Percentiles rank a stretch among this genome's conserved stretches.
Conservation (phyloP, 2,113 vertebrate genomes). For the Pteruthius melanotis region DNA sequence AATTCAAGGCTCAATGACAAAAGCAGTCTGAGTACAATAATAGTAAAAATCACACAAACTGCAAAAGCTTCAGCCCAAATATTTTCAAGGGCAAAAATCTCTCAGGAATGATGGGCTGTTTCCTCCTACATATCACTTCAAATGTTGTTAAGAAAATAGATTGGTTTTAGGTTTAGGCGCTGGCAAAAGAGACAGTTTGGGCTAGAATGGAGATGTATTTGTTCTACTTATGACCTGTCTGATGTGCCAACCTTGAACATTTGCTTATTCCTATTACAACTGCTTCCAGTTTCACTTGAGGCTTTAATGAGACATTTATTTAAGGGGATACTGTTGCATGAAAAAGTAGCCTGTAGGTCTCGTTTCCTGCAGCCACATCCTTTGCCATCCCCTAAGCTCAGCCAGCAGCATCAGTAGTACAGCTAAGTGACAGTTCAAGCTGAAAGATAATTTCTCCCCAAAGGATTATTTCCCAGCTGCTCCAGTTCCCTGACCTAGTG, state of each 20-base stretch:
- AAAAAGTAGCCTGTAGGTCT: not conserved
- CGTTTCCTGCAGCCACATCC: not conserved
- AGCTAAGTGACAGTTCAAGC: not conserved
- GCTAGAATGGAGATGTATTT: not conserved
- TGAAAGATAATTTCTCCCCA: not conserved
- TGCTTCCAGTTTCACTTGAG: not conserved
- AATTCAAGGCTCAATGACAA: not conserved
- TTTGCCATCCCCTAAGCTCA: not conserved
- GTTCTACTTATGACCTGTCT: not conserved
- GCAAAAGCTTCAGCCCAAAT: not conserved
- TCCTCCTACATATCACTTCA: not conserved
- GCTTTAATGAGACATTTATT: not conserved
- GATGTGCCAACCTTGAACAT: not conserved
- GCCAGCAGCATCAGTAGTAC: not conserved
- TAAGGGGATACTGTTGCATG: not conserved
- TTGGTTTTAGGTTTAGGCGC: not conserved
- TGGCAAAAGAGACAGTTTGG: not conserved
- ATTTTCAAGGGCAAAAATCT: constrained; percentile 24
- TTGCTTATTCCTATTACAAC: not conserved
- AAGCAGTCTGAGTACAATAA: not conserved
- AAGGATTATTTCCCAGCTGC: not conserved
- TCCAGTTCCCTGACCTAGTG: not conserved
- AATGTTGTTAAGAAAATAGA: not conserved
- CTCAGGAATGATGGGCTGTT: not conserved
- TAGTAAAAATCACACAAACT: not conserved